Evolutionary conservation across 1,140 invertebrate species (phyloP), one percentile per base, ranked within the genome.

Genomic region (Drosophila kurseongensis): DNA sequence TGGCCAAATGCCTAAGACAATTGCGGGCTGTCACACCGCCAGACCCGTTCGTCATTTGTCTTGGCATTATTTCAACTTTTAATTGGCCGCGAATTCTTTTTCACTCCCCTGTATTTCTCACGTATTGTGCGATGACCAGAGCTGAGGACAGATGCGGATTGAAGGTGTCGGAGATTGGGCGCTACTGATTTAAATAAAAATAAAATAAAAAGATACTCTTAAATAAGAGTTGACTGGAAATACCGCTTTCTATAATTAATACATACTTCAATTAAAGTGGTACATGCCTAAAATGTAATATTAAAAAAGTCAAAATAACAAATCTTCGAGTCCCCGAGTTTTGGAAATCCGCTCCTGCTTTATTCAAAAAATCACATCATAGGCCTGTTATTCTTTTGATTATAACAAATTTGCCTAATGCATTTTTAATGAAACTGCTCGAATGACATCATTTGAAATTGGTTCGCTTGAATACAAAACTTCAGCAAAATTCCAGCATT

Each of bases 11-110:
- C 41, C 76, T 52, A 52, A 66, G 62, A 72, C 68, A 72, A 72
- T 72, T 71, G 66, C 35, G 29, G 41, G 35, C 66, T 85, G 80
- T 80, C 77, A 84, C 14, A 69, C 62, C 59, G 61, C 54, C 72
- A 73, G 73, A 51, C 61, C 58, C 66, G 27, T 71, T 76, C 61
- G 69, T 73, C 79, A 88, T 86, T 86, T 86, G 75, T 86, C 73
- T 65, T 36, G 47, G 65, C 75, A 82, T 81, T 86, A 88, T 82
- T 58, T 76, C 56, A 67, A 36, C 50, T 68, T 75, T 86, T 86
- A 86, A 86, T 86, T 86, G 82, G 81, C 67, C 40, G 77, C 58
- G 52, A 79, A 67, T 42, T 60, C 60, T 67, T 71, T 27, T 47
- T 57, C 35, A 40, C 27, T 55, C 14, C 16, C 47, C 36, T 38